These are phyloP conservation scores for Liposcelis brunnea DNA, from an alignment of 2,888 invertebrate species.

Conservation along the genomic window DNA sequence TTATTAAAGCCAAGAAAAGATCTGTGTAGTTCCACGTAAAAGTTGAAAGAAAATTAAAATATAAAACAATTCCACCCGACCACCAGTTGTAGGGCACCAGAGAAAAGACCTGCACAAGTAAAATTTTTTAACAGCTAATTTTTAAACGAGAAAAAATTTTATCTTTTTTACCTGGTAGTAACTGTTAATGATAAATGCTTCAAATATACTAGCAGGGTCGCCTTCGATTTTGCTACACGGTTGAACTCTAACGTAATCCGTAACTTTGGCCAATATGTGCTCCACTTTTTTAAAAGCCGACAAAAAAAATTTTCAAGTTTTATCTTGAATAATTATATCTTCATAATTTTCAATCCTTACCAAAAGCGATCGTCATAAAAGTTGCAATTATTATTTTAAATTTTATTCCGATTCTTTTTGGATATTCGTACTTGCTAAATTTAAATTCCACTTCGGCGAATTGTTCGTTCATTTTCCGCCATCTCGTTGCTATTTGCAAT, in stretches of 20 bases:
- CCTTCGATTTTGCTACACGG: conserved; percentile 25
- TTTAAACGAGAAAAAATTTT: neutral
- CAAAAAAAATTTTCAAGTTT: conserved; percentile 4
- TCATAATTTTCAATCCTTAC: conserved; percentile 17
- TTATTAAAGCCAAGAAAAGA: conserved; percentile 20
- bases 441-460: conserved; percentile 24
- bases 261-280: conserved; percentile 40
- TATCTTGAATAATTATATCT: too few species aligned
- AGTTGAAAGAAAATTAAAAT: conserved; percentile 18
- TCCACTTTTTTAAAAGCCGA: conserved; percentile 30
- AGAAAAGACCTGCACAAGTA: conserved; percentile 17
- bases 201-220: conserved; percentile 19
- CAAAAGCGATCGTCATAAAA: conserved; percentile 22
- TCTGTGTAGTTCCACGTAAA: conserved; percentile 22
- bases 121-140: conserved; percentile 4
- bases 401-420: conserved; percentile 20
- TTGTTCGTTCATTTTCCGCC: conserved; percentile 30
- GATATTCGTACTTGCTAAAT: conserved; percentile 22
- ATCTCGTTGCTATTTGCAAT: conserved; percentile 32
- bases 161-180: conserved; percentile 23
- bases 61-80: conserved; percentile 15
- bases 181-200: conserved; percentile 24
- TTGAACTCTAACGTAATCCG: conserved; percentile 32
- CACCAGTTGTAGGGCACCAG: conserved; percentile 15
- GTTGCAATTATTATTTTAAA: conserved; percentile 21